Evolutionary conservation across 2,797 vertebrate genomes (phyloP), one percentile per base, ranked within the genome.

Genomic region (Poeciliopsis gracilis): DNA sequence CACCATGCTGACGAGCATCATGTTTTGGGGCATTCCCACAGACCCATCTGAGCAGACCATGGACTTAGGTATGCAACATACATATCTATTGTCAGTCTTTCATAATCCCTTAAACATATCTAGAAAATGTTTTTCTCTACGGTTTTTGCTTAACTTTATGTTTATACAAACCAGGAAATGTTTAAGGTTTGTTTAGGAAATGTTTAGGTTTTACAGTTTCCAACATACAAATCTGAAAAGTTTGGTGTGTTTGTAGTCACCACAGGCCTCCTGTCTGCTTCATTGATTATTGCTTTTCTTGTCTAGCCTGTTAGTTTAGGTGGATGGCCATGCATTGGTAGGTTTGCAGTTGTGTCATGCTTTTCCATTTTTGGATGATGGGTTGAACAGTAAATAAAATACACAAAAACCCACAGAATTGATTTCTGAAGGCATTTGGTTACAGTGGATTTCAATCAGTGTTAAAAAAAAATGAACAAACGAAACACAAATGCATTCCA

Each of bases 1-100:
- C 91, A 99, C 98, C 78, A 98, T 99, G 98, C 91, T 99, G 86
- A 98, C 97, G 72, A 98, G 97, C 91, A 97, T 99, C 92, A 98
- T 99, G 96, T 99, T 99, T 91, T 99, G 97, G 96, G 98, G 98
- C 3, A 92, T 99, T 74, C 98, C 98, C 28, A 97, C 95, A 73
- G 95, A 97, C 82, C 97, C 98, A 0, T 96, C 97, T 16, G 97
- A 99, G 91, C 98, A 98, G 92, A 98, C 97, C 87, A 98, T 98
- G 97, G 97, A 98, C 90, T 89, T 99, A 79, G 98, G 98, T 99
- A 96, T 43, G 87, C 63, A 25, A 36, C 30, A 1, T 33, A 69
- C 25, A 73, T 61, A 55, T 71, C 8, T 53, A 51, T 51, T 49
- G 20, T 51, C 47, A 73, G 33, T 33, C 30, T 53, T 73, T 25